A percentile compares a stretch with the other conserved stretches of the same genome.
phyloP scores from a whole-genome alignment of 2,888 invertebrate genomes.

The Furcula furcula region DNA sequence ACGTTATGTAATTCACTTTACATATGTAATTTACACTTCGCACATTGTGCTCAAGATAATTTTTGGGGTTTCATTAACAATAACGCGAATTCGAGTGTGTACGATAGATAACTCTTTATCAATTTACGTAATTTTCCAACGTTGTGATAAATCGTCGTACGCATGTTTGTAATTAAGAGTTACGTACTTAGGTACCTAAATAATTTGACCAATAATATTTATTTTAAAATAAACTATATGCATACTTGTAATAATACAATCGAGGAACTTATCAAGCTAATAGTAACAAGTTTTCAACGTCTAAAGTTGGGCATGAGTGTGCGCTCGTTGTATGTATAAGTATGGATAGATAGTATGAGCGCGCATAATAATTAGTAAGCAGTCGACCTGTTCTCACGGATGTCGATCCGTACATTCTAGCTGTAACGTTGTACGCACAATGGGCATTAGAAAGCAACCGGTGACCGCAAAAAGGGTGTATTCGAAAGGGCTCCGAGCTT shows the following conservation, averaged over 20 bases:
- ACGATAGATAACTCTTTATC: neutral
- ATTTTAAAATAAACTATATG: too few relatives aligned
- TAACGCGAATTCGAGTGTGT: conserved; percentile 20
- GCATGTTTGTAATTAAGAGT: too few relatives aligned
- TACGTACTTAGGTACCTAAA: too few relatives aligned
- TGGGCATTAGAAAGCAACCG: conserved; percentile 75
- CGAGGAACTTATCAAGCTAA: too few relatives aligned
- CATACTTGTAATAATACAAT: too few relatives aligned
- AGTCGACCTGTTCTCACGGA: conserved; percentile 62
- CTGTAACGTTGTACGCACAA: conserved; percentile 64
- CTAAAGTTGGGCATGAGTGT: too few relatives aligned
- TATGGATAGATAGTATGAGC: conserved; percentile 26
- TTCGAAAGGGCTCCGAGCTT: conserved; percentile 68
- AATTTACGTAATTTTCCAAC: too few relatives aligned
- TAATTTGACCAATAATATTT: too few relatives aligned
- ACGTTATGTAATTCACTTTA: conserved; percentile 32
- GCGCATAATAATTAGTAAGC: conserved; percentile 50
- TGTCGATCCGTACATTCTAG: conserved; percentile 58
- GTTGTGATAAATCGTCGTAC: too few relatives aligned
- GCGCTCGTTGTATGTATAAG: conserved; percentile 1
- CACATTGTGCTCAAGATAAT: conserved; percentile 34
- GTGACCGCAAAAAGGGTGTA: conserved; percentile 77
- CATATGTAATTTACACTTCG: conserved; percentile 31
- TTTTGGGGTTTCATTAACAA: conserved; percentile 30
- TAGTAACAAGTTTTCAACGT: too few relatives aligned